phyloP scores from a whole-genome alignment of 2,888 invertebrate genomes.

The Heterodera filipjevi region DNA sequence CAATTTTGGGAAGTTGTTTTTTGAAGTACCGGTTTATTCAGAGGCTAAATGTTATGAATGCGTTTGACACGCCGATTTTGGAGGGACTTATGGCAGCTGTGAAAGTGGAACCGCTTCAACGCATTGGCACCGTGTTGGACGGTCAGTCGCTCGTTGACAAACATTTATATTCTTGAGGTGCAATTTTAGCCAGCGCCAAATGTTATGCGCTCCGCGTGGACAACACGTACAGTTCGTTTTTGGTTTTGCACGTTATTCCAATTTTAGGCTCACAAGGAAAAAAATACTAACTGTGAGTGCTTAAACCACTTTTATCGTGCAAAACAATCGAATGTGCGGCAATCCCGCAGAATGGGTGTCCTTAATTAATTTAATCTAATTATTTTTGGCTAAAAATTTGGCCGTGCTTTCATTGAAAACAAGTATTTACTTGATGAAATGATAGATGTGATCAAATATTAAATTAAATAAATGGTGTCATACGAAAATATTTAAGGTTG shows the following conservation, averaged over 20 bases:
- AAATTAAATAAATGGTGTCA: no score
- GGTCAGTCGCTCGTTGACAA: constrained; percentile 63
- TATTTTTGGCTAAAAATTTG: no score
- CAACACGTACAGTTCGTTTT: constrained; percentile 3
- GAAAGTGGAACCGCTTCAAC: constrained; percentile 70
- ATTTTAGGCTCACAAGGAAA: neutral
- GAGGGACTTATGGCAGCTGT: constrained; percentile 81
- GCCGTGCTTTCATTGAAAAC: no score
- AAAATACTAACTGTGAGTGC: neutral
- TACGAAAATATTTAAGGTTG: no score
- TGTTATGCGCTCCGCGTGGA: neutral
- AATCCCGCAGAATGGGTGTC: no score
- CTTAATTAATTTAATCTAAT: no score
- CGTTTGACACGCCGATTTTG: constrained; percentile 83
- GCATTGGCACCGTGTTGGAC: constrained; percentile 83
- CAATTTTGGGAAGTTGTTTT: no score
- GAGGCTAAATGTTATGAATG: constrained; percentile 87
- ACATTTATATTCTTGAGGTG: neutral
- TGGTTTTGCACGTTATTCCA: neutral
- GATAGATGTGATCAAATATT: no score
- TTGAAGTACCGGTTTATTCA: constrained; percentile 60
- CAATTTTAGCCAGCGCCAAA: constrained; percentile 3
- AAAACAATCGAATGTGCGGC: no score
- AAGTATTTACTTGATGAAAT: no score
- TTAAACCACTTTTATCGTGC: no score